Evolutionary conservation across 1,140 invertebrate genomes (phyloP).

Genomic region (Leptonema lineaticorne): DNA sequence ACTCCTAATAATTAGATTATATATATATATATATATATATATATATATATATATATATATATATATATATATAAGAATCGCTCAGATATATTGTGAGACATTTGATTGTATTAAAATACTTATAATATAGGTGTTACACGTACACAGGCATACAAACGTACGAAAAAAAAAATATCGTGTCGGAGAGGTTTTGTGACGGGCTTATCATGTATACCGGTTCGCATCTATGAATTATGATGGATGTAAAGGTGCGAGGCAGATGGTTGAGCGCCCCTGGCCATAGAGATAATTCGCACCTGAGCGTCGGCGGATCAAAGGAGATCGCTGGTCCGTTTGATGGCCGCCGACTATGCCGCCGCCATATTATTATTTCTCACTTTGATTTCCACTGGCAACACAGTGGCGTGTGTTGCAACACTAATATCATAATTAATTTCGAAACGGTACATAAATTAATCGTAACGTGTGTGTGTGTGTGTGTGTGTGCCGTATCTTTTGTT

Average conservation of each 20-base stretch:
- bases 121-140: too few relatives aligned
- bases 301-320: conserved; percentile 40
- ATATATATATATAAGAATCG: not conserved
- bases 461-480: too few relatives aligned
- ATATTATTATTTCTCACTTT: conserved; percentile 42
- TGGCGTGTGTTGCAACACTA: conserved; percentile 5
- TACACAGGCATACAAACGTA: not conserved
- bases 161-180: not conserved
- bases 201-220: too few relatives aligned
- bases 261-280: conserved; percentile 21
- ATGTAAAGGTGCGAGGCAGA: too few relatives aligned
- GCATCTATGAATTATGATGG: too few relatives aligned
- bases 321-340: conserved; percentile 37
- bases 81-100: not conserved
- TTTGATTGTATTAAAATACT: too few relatives aligned
- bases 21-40: too few relatives aligned
- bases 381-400: conserved; percentile 25
- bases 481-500: too few relatives aligned
- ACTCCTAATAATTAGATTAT: too few relatives aligned
- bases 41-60: not conserved
- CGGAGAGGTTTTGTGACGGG: not conserved
- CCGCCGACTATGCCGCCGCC: conserved; percentile 24
- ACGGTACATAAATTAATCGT: too few relatives aligned
- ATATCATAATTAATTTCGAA: not conserved
- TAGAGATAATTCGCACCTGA: conserved; percentile 39